phyloP scores from a whole-genome alignment of 2,888 invertebrate genomes.

The Hirtodrosophila cameraria region DNA sequence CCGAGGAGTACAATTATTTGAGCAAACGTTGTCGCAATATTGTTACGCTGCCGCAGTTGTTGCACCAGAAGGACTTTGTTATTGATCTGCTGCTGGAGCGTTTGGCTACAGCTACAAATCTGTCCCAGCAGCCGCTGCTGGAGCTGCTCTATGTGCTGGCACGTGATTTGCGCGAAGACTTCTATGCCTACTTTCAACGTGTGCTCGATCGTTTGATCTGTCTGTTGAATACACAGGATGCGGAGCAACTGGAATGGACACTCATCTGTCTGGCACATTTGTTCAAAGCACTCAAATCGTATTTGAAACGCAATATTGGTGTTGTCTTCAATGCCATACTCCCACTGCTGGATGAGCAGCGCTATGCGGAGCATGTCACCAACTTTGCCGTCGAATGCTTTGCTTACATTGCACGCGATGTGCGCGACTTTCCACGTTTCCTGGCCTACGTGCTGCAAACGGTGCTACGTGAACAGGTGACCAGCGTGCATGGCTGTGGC shows the following conservation, averaged over 20 bases:
- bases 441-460: slow-evolving; percentile 88
- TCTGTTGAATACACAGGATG: slow-evolving; percentile 90
- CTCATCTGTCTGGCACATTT: slow-evolving; percentile 94
- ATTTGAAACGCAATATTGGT: slow-evolving; percentile 91
- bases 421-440: slow-evolving; percentile 91
- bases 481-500: slow-evolving; percentile 92
- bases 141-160: slow-evolving; percentile 94
- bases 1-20: slow-evolving; percentile 91
- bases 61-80: slow-evolving; percentile 92
- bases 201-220: slow-evolving; percentile 90
- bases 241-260: slow-evolving; percentile 93
- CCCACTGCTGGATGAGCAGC: slow-evolving; percentile 90
- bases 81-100: slow-evolving; percentile 89
- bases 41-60: slow-evolving; percentile 92
- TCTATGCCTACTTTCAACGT: slow-evolving; percentile 92
- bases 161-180: slow-evolving; percentile 94
- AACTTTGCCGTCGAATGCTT: slow-evolving; percentile 98
- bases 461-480: slow-evolving; percentile 88
- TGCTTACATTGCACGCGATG: slow-evolving; percentile 96
- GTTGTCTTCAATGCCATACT: slow-evolving; percentile 89
- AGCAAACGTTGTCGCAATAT: slow-evolving; percentile 90
- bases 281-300: slow-evolving; percentile 94
- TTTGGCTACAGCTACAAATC: slow-evolving; percentile 88
- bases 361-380: slow-evolving; percentile 91
- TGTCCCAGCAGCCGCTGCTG: slow-evolving; percentile 92